Base-by-base conservation (phyloP, 64 coral and sea anemone species). In the Trachythela sp. region DNA sequence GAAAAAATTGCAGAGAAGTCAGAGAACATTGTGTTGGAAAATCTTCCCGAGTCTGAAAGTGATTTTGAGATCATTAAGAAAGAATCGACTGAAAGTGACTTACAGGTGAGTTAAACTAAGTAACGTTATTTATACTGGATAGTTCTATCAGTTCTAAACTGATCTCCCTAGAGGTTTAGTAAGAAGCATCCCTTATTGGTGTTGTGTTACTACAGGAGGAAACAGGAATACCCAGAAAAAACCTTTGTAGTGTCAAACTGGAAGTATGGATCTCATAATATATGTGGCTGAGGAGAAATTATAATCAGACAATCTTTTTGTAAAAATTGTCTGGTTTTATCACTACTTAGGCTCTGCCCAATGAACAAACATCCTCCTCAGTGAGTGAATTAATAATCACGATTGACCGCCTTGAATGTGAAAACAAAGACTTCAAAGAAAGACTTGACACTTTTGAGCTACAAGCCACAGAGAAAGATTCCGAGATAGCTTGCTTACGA, bases 51-150 rank as follows among this genome's bases (percentile, higher is more conserved):
- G 1, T 80, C 20, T 18, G 37, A 80, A 35, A 80, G 75, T 36
- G 75, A 80, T 18, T 80, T 80, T 80, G 75, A 80, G 75, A 35
- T 80, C 8, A 39, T 80, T 30, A 80, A 80, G 13, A 80, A 80
- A 80, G 33, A 80, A 10, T 80, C 75, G 6, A 27, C 56, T 6
- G 20, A 64, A 64, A 64, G 56, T 64, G 56, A 64, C 4, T 64
- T 64, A 64, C 56, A 64, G 15, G 56, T 64, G 24, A 59, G 54
- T 59, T 49, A n/a, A n/a, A n/a, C n/a, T n/a, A n/a, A n/a, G n/a
- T n/a, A n/a, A n/a, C n/a, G n/a, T n/a, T n/a, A n/a, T n/a, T n/a
- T n/a, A n/a, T n/a, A n/a, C n/a, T n/a, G n/a, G n/a, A n/a, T n/a
- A n/a, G n/a, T n/a, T n/a, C n/a, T n/a, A n/a, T n/a, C n/a, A n/a